Conservation (phyloP, 2,888 invertebrate species). For the Troilus luridus region DNA sequence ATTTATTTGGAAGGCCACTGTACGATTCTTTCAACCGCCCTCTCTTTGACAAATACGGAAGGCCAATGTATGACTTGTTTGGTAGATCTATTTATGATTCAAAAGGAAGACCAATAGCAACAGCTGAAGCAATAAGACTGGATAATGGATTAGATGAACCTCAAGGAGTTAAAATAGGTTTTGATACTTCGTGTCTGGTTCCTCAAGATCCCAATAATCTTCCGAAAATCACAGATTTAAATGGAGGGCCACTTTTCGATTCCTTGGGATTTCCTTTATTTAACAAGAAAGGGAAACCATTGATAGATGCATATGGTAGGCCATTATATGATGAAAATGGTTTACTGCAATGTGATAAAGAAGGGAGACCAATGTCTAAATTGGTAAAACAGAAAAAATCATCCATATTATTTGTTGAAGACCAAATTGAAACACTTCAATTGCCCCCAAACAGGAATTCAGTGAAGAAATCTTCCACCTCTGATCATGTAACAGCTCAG, state of each 20-base stretch:
- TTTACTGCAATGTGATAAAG: constrained; percentile 58
- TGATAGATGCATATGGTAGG: constrained; percentile 62
- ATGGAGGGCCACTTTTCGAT: constrained; percentile 64
- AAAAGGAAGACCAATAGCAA: constrained; percentile 62
- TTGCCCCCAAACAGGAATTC: neutral
- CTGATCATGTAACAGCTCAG: neutral
- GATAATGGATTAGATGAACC: constrained; percentile 57
- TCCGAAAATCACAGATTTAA: constrained; percentile 57
- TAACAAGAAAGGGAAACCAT: constrained; percentile 63
- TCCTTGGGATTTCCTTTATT: constrained; percentile 61
- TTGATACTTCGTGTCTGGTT: constrained; percentile 14
- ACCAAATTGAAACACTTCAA: constrained; percentile 57
- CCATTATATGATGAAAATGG: constrained; percentile 62
- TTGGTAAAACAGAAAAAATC: constrained; percentile 51
- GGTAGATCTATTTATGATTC: constrained; percentile 61
- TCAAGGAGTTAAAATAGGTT: constrained; percentile 22
- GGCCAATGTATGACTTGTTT: constrained; percentile 63
- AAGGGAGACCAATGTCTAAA: constrained; percentile 60
- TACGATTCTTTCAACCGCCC: constrained; percentile 57
- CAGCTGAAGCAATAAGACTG: constrained; percentile 59
- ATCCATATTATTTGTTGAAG: constrained; percentile 54
- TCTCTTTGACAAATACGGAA: constrained; percentile 62
- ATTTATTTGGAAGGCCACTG: constrained; percentile 62
- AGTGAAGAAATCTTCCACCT: neutral
- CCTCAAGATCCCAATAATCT: neutral